Conservation (phyloP, 35 echinoderm and acorn worm species). For the Acanthaster planci region DNA sequence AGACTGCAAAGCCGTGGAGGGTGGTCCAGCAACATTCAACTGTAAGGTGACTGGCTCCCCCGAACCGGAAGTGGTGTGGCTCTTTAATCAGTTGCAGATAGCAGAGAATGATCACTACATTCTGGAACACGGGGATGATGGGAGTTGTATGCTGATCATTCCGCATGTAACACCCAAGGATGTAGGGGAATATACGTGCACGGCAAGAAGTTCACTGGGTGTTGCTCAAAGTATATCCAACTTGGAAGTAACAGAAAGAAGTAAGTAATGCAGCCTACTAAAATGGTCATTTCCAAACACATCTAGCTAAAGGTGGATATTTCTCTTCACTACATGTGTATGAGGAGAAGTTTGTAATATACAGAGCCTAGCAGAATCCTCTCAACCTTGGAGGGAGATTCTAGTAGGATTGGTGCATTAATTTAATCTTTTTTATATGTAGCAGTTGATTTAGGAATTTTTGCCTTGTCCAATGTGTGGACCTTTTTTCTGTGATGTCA, state of each 20-base stretch:
- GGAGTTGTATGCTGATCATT: constrained; percentile 60
- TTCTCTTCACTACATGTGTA: too few species aligned
- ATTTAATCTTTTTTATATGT: too few species aligned
- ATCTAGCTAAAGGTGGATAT: too few species aligned
- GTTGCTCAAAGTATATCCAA: constrained; percentile 55
- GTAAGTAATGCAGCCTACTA: constrained; percentile 38
- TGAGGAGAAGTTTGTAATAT: too few species aligned
- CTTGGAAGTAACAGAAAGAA: constrained; percentile 40
- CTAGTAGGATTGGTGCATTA: too few species aligned
- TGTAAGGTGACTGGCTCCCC: constrained; percentile 86
- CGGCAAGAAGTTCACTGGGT: constrained; percentile 54
- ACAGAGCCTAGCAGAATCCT: too few species aligned
- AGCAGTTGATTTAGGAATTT: too few species aligned
- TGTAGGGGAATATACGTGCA: constrained; percentile 60
- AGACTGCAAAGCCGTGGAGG: constrained; percentile 56
- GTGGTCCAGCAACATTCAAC: constrained; percentile 57
- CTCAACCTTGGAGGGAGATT: too few species aligned
- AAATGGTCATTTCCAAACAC: too few species aligned
- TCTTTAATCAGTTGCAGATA: constrained; percentile 57
- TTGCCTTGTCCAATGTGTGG: too few species aligned
- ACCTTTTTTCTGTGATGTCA: too few species aligned
- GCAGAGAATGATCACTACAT: constrained; percentile 41
- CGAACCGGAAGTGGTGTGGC: constrained; percentile 91
- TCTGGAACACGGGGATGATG: constrained; percentile 45
- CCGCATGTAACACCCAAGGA: constrained; percentile 40